Evolutionary conservation across 2,888 invertebrate species (phyloP).

Genomic region (Smittia sp.): DNA sequence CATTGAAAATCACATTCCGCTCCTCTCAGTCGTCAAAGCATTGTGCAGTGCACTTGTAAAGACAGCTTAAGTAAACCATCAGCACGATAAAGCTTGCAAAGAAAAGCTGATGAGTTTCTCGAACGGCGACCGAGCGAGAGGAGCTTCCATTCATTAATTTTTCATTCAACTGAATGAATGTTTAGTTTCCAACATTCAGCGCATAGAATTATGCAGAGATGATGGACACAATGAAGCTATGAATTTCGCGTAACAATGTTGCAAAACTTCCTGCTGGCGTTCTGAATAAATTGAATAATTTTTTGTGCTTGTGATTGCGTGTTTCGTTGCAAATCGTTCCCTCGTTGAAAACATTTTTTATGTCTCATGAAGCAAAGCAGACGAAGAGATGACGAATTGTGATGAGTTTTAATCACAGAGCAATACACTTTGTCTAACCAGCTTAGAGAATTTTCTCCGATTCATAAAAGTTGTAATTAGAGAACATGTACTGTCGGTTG

Average conservation of each 20-base stretch:
- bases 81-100: background rate
- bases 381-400: too few species aligned
- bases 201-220: constrained; percentile 10
- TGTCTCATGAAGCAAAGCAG: too few species aligned
- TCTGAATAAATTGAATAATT: background rate
- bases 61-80: background rate
- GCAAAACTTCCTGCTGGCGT: background rate
- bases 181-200: background rate
- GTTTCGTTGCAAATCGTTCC: background rate
- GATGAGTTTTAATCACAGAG: too few species aligned
- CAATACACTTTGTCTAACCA: too few species aligned
- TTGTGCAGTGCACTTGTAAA: background rate
- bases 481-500: too few species aligned
- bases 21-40: background rate
- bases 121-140: background rate
- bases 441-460: too few species aligned
- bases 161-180: background rate
- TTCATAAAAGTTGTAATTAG: too few species aligned
- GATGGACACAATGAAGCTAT: background rate
- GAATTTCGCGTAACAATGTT: background rate
- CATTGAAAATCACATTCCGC: background rate
- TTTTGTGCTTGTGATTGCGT: background rate
- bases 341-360: too few species aligned
- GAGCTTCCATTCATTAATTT: background rate
- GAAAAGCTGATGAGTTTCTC: background rate